These are phyloP conservation scores for Chloropsis hardwickii DNA, from an alignment of 2,113 vertebrate genomes.

Conservation along the genomic window DNA sequence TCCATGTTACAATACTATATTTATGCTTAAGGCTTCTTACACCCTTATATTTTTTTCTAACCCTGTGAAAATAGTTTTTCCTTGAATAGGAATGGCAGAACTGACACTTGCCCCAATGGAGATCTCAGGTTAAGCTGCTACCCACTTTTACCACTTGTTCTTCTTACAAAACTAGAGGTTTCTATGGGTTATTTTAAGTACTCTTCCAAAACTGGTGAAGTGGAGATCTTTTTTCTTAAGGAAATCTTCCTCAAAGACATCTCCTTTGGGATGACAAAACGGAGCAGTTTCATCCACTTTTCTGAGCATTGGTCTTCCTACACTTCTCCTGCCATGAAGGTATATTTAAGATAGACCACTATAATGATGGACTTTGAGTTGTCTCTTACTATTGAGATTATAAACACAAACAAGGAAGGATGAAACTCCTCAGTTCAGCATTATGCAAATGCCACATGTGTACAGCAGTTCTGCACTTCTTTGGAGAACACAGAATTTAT, in stretches of 20 bases:
- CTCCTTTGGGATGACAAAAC: neutral
- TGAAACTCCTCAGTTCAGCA: neutral
- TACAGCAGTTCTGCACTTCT: neutral
- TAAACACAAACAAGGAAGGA: neutral
- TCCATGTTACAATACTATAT: slow-evolving; percentile 5
- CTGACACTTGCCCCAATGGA: neutral
- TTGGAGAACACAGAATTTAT: neutral
- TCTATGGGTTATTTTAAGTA: neutral
- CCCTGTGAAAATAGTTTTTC: neutral
- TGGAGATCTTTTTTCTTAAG: neutral
- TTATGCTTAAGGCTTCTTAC: neutral
- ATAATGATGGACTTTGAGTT: neutral
- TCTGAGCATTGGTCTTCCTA: neutral
- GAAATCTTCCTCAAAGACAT: neutral
- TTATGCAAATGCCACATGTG: neutral
- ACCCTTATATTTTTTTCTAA: neutral
- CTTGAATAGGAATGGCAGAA: neutral
- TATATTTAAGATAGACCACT: neutral
- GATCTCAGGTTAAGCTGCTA: neutral
- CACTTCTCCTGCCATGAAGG: neutral
- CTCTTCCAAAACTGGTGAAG: neutral
- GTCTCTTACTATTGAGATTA: neutral
- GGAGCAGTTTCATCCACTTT: neutral
- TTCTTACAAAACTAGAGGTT: neutral
- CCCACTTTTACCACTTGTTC: neutral